Percentiles rank a stretch among this genome's conserved stretches.
Conservation (phyloP, 2,888 invertebrate genomes). For the Brachyptera putata region DNA sequence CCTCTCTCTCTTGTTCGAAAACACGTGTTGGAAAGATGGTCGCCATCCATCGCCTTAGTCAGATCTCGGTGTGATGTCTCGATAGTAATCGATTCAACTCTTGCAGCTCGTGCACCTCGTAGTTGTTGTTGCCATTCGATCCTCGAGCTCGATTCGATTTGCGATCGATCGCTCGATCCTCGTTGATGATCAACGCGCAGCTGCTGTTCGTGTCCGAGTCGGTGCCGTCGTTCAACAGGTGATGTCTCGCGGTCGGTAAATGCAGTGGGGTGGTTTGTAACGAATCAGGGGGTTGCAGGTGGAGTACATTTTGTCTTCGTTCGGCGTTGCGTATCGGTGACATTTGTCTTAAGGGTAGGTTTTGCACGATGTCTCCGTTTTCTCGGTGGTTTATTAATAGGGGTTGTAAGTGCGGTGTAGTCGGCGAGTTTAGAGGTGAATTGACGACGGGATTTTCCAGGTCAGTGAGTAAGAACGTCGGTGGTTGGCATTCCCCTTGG, state of each 20-base stretch:
- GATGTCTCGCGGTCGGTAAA: conserved; percentile 45
- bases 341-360: background rate
- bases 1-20: conserved; percentile 7
- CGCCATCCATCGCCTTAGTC: conserved; percentile 36
- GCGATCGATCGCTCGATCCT: conserved; percentile 41
- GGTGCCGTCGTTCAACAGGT: conserved; percentile 46
- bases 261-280: conserved; percentile 36
- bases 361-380: conserved; percentile 25
- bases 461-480: conserved; percentile 26
- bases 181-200: conserved; percentile 46
- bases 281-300: conserved; percentile 40
- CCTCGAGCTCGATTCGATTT: conserved; percentile 4
- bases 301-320: too few relatives aligned
- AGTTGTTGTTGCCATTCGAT: conserved; percentile 63
- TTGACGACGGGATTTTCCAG: conserved; percentile 8
- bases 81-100: conserved; percentile 36
- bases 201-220: conserved; percentile 57
- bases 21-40: conserved; percentile 16
- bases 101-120: conserved; percentile 68
- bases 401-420: conserved; percentile 8
- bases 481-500: conserved; percentile 53
- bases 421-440: conserved; percentile 19
- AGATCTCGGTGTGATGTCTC: conserved; percentile 39
- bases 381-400: conserved; percentile 26
- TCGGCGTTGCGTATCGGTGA: background rate